Percentiles rank a stretch among this genome's conserved stretches.
phyloP scores from a whole-genome alignment of 2,113 vertebrate genomes.

The Marcusenius ussheri region DNA sequence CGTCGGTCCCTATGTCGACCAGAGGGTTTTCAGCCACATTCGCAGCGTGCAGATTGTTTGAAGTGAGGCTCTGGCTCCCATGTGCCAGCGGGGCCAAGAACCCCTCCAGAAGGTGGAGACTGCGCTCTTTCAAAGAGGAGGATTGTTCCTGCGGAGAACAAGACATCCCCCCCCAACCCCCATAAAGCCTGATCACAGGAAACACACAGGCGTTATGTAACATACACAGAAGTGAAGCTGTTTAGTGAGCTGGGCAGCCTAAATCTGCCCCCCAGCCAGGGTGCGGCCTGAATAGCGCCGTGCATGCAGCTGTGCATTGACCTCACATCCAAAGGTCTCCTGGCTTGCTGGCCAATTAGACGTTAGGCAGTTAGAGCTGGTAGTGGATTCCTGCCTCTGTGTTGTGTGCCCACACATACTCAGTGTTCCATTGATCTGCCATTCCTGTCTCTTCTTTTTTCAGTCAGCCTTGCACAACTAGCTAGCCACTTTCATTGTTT shows the following conservation, averaged over 20 bases:
- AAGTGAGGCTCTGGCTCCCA: neutral
- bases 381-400: neutral
- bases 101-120: neutral
- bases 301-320: neutral
- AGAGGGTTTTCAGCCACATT: neutral
- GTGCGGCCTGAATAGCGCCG: neutral
- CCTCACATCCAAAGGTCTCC: neutral
- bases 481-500: neutral
- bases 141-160: neutral
- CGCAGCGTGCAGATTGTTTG: neutral
- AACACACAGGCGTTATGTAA: constrained; percentile 7
- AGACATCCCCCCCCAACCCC: neutral
- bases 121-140: constrained; percentile 5
- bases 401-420: neutral
- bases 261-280: neutral
- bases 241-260: neutral
- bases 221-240: neutral
- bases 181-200: constrained; percentile 6
- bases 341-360: neutral
- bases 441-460: neutral
- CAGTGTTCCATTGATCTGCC: neutral
- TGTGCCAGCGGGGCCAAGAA: neutral
- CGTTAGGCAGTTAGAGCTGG: neutral
- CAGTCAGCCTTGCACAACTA: neutral
- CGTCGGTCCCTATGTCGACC: neutral